phyloP scores from a whole-genome alignment of 35 echinoderm and acorn worm species.

The Anneissia japonica region DNA sequence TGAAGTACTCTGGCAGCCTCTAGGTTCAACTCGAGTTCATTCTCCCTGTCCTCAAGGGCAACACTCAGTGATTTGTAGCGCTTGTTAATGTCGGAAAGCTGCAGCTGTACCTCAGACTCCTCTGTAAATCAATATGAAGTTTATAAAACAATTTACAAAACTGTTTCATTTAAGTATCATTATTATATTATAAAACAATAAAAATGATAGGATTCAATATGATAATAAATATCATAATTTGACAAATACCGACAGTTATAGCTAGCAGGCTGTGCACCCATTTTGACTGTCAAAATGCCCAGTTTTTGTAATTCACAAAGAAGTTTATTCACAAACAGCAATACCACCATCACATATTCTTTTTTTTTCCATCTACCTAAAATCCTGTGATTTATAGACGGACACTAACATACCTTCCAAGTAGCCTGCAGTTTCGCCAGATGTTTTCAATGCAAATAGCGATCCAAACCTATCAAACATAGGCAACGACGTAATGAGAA shows the following conservation, averaged over 20 bases:
- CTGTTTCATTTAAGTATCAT: too few species aligned
- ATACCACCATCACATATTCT: too few species aligned
- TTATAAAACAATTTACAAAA: too few species aligned
- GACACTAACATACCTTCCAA: background rate
- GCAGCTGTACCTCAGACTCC: conserved; percentile 81
- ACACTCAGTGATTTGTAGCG: conserved; percentile 70
- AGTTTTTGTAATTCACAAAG: too few species aligned
- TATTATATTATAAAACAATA: too few species aligned
- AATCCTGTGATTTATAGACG: too few species aligned
- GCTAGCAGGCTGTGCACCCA: too few species aligned
- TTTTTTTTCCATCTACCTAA: too few species aligned
- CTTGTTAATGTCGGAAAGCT: conserved; percentile 76
- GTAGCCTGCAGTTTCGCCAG: background rate
- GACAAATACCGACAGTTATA: too few species aligned
- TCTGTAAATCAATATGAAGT: conserved; percentile 37
- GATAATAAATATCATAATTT: too few species aligned
- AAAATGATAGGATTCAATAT: background rate
- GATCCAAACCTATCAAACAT: background rate
- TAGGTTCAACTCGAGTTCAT: conserved; percentile 81
- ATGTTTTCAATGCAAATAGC: background rate
- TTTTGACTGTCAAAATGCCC: too few species aligned
- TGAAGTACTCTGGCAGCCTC: conserved; percentile 58
- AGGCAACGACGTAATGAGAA: conserved; percentile 60
- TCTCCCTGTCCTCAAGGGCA: conserved; percentile 83
- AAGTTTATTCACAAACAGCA: too few species aligned